Evolutionary conservation across 2,888 invertebrate genomes (phyloP), one percentile per base, ranked within the genome.

Genomic region (Polyommatus icarus): DNA sequence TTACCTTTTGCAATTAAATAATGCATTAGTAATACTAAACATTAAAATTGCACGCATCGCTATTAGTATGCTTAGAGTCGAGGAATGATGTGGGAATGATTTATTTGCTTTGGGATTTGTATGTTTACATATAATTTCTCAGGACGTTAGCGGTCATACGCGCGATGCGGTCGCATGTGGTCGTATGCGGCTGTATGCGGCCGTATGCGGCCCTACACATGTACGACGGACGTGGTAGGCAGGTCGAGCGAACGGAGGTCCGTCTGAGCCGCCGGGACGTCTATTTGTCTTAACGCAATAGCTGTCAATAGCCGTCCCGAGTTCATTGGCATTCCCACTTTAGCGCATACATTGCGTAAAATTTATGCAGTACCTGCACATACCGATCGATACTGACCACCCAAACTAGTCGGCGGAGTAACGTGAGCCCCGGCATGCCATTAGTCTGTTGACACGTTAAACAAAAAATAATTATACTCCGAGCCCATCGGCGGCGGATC

Each of bases 231-330:
- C 82, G 83, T 83, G 83, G 85, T 84, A 85, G 87, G 84, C 86
- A 84, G 91, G 90, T 90, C 90, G 90, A 91, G 91, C 88, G 91
- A 92, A 89, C 91, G 91, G 91, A 88, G 92, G 90, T 90, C 91
- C 88, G 89, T 88, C 90, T 90, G 87, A 89, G 90, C 87, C 89
- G 90, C 89, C 90, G 89, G 89, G 88, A 89, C 91, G 88, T 90
- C 87, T 93, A 90, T 93, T 93, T 93, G 93, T 93, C 89, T 93
- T 93, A 92, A 92, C 93, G 93, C 93, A 92, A 93, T 93, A 92
- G 91, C 91, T 91, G 93, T 93, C 93, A 92, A 93, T 92, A 92
- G 89, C 90, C 90, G 90, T 89, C 90, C 88, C 87, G 92, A 92
- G 93, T 93, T 93, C 93, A 93, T 91, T 93, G 93, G 91, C 93